Base-by-base conservation (phyloP, 2,888 invertebrate species). In the Melanotus villosus region DNA sequence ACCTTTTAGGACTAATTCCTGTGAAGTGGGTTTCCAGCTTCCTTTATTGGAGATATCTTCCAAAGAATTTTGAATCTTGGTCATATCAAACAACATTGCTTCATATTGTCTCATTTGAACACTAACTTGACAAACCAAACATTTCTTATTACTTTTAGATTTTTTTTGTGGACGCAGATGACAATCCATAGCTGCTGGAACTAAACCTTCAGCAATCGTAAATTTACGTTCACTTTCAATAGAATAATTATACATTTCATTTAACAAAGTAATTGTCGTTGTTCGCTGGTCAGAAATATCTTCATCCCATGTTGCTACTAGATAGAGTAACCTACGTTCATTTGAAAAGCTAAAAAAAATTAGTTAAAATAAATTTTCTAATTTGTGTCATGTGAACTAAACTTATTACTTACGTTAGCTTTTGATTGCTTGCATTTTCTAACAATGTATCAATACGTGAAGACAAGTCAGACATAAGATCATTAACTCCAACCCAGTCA, bases 11-110 rank as follows among this genome's bases (percentile, higher is more conserved):
- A 89, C 79, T 43, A 83, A 80, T 80, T 91, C 90, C 75, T 89
- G 86, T 54, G 88, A 84, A 57, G 89, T 87, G 41, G 90, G 89
- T 75, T 89, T 88, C 89, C 91, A 90, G 34, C 86, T 87, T 1
- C 91, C 91, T 75, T 88, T 86, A 4, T 89, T 84, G 2, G 88
- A 82, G 64, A 85, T 85, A 16, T 85, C 83, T 36, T 84, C 85
- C n/a, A n/a, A n/a, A 10, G 83, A 83, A 43, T 85, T 83, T 12
- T 79, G 78, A 68, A 80, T 81, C 72, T 87, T 85, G 10, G 79
- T 81, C 80, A 88, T 86, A 64, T 85, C 85, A 80, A 90, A 92
- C 47, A 93, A 82, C 63, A 87, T 81, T 19, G 85, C 84, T 76
- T 90, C 89, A 65, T 88, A 89, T 6, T 81, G 76, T 72, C 86